phyloP scores from a whole-genome alignment of 2,888 invertebrate genomes.

The Xanthorhoe designata region DNA sequence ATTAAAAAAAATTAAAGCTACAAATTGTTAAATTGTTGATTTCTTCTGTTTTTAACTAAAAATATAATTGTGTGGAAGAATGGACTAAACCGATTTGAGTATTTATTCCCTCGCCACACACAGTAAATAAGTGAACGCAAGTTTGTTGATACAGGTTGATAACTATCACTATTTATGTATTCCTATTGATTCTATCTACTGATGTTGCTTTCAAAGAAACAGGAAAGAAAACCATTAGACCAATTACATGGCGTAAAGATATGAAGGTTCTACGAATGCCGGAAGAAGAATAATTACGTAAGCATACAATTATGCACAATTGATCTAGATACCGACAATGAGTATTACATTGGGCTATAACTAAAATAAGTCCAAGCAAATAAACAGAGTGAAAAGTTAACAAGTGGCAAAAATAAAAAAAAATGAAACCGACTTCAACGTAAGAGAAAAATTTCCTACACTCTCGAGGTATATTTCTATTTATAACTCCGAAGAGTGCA shows the following conservation, averaged over 20 bases:
- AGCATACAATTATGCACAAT: conserved; percentile 16
- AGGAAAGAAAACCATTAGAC: conserved; percentile 38
- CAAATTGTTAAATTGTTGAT: too few relatives aligned
- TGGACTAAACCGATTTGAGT: neutral
- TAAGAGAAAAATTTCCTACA: too few relatives aligned
- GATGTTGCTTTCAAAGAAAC: conserved; percentile 12
- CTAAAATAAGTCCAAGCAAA: neutral
- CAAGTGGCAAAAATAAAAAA: too few relatives aligned
- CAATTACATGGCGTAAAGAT: conserved; percentile 31
- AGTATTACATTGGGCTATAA: neutral
- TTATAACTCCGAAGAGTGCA: too few relatives aligned
- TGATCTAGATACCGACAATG: conserved; percentile 13
- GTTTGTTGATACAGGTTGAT: neutral
- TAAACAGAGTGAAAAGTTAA: neutral
- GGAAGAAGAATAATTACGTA: conserved; percentile 28
- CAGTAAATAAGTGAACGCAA: neutral
- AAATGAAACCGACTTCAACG: too few relatives aligned
- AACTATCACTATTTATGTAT: neutral
- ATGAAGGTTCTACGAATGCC: conserved; percentile 21
- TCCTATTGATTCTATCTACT: neutral
- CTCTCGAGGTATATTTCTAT: too few relatives aligned
- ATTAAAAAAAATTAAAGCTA: too few relatives aligned
- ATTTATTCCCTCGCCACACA: neutral
- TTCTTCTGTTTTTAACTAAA: too few relatives aligned
- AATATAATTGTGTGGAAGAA: too few relatives aligned